phyloP scores from a whole-genome alignment of 2,888 invertebrate species.

The Eulithis testata region DNA sequence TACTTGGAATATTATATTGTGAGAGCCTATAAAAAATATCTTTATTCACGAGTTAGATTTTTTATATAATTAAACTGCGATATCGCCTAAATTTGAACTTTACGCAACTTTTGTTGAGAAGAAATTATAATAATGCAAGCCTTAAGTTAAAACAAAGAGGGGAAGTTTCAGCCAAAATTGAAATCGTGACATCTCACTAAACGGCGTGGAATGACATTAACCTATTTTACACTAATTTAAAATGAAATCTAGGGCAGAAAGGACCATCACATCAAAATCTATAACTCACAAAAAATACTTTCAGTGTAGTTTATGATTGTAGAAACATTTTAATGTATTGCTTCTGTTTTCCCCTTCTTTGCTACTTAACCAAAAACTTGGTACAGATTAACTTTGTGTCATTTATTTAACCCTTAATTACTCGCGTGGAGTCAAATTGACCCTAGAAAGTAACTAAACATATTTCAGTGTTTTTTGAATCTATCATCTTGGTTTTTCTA shows the following conservation, averaged over 20 bases:
- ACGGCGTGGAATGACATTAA: background rate
- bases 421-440: too few relatives aligned
- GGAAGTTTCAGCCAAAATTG: conserved; percentile 9
- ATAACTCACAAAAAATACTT: background rate
- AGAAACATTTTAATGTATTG: background rate
- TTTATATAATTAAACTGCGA: background rate
- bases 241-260: background rate
- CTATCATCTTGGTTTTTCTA: too few relatives aligned
- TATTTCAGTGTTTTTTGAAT: too few relatives aligned
- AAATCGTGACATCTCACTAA: background rate
- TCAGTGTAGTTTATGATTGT: background rate
- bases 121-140: conserved; percentile 20
- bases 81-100: background rate
- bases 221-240: background rate
- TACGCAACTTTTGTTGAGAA: conserved; percentile 1
- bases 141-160: conserved; percentile 39
- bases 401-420: conserved; percentile 29
- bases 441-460: too few relatives aligned
- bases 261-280: background rate
- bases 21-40: background rate
- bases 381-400: conserved; percentile 21
- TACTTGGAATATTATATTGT: background rate
- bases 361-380: conserved; percentile 41
- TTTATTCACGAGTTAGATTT: background rate
- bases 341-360: conserved; percentile 33